phyloP scores from a whole-genome alignment of 2,888 invertebrate species.

The Pollenia amentaria region DNA sequence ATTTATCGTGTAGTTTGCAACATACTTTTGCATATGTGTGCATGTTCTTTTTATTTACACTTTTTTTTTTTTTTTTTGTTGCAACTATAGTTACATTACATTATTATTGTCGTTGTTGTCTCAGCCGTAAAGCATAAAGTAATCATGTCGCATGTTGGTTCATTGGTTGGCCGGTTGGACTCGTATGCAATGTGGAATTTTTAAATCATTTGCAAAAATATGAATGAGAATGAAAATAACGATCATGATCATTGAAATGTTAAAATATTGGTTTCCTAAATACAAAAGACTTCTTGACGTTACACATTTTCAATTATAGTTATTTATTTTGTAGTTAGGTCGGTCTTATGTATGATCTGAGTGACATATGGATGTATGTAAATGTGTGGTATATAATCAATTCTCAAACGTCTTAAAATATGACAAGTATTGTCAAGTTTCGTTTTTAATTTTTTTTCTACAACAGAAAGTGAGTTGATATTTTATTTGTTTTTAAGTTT shows the following conservation, averaged over 20 bases:
- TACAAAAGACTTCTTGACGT: conserved; percentile 63
- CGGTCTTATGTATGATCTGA: too few relatives aligned
- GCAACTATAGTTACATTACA: conserved; percentile 34
- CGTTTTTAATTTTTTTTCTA: background rate
- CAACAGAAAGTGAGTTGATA: background rate
- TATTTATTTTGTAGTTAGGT: conserved; percentile 23
- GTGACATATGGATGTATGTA: background rate
- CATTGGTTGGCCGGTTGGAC: background rate
- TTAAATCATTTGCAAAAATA: conserved; percentile 67
- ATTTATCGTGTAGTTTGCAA: background rate
- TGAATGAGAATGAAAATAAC: conserved; percentile 57
- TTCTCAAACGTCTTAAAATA: conserved; percentile 41
- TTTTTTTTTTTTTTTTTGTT: too few relatives aligned
- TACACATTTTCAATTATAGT: conserved; percentile 28
- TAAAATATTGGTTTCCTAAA: conserved; percentile 68
- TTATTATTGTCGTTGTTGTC: conserved; percentile 41
- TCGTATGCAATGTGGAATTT: conserved; percentile 40
- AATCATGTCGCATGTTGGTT: conserved; percentile 52
- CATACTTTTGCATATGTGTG: too few relatives aligned
- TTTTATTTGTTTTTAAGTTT: background rate
- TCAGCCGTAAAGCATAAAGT: conserved; percentile 61
- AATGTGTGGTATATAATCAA: conserved; percentile 54
- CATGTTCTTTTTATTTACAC: too few relatives aligned
- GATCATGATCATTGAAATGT: conserved; percentile 65
- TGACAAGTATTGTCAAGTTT: conserved; percentile 59